A percentile compares a stretch with the other conserved stretches of the same genome.
These are phyloP conservation scores for Venturia canescens DNA, from an alignment of 1,140 invertebrate genomes.

Conservation along the genomic window DNA sequence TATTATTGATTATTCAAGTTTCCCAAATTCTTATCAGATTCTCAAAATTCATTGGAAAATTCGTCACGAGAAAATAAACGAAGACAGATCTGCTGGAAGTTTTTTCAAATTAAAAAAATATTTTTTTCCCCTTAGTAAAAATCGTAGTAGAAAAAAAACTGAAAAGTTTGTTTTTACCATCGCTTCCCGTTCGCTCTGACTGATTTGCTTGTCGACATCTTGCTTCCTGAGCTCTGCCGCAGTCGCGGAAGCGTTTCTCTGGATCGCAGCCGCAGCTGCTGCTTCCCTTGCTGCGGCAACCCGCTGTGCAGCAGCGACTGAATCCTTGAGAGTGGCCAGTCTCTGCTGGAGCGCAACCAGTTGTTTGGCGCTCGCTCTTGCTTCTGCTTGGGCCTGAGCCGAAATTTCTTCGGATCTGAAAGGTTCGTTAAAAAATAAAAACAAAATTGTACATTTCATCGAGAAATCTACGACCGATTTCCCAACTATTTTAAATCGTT, in stretches of 20 bases:
- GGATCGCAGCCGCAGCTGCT: slow-evolving; percentile 73
- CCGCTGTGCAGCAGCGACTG: slow-evolving; percentile 73
- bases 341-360: slow-evolving; percentile 73
- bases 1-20: too few relatives aligned
- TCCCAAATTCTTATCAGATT: too few relatives aligned
- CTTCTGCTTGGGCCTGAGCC: slow-evolving; percentile 67
- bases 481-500: too few relatives aligned
- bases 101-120: background rate
- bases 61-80: too few relatives aligned
- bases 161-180: slow-evolving; percentile 61
- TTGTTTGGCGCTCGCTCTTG: slow-evolving; percentile 70
- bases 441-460: too few relatives aligned
- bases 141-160: background rate
- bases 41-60: too few relatives aligned
- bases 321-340: slow-evolving; percentile 72
- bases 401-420: slow-evolving; percentile 72
- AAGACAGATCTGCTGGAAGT: too few relatives aligned
- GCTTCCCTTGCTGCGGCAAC: slow-evolving; percentile 73
- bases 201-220: slow-evolving; percentile 75
- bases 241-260: slow-evolving; percentile 71
- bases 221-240: slow-evolving; percentile 74
- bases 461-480: too few relatives aligned
- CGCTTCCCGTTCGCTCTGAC: slow-evolving; percentile 71
- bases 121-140: too few relatives aligned
- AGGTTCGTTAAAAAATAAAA: slow-evolving; percentile 34